Evolutionary conservation across 1,140 invertebrate species (phyloP).

Genomic region (Drosophila chauvacae): DNA sequence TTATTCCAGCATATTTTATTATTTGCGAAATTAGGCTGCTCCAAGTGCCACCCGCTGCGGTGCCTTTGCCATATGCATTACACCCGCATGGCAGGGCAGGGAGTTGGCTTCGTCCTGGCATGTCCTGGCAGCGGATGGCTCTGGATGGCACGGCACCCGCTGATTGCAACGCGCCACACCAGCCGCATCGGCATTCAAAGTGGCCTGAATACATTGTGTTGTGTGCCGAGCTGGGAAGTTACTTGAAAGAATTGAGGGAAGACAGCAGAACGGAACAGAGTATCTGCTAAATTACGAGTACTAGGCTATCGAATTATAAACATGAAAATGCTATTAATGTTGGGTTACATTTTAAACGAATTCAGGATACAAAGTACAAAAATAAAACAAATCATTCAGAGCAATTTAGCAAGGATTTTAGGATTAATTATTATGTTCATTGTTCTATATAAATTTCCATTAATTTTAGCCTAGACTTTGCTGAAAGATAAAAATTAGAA

Average conservation of each 20-base stretch:
- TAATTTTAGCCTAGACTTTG: too few relatives aligned
- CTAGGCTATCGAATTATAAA: not conserved
- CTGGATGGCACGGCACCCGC: slow-evolving; percentile 40
- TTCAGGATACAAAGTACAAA: not conserved
- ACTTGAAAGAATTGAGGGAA: slow-evolving; percentile 11
- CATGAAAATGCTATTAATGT: not conserved
- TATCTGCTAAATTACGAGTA: not conserved
- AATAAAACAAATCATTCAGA: not conserved
- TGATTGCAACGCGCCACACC: slow-evolving; percentile 41
- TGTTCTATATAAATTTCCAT: too few relatives aligned
- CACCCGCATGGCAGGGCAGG: not conserved
- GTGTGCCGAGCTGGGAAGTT: slow-evolving; percentile 20
- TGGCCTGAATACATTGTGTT: slow-evolving; percentile 53
- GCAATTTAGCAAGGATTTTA: not conserved
- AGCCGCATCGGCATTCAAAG: slow-evolving; percentile 24
- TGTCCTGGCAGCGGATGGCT: slow-evolving; percentile 41
- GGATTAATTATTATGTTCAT: too few relatives aligned
- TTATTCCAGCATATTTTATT: slow-evolving; percentile 75
- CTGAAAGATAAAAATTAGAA: not conserved
- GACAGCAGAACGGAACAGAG: not conserved
- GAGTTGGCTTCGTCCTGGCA: slow-evolving; percentile 8
- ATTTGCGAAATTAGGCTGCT: slow-evolving; percentile 77
- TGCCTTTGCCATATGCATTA: slow-evolving; percentile 9
- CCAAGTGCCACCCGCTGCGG: slow-evolving; percentile 49
- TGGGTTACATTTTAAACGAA: not conserved